Evolutionary conservation across 1,140 invertebrate genomes (phyloP), one percentile per base, ranked within the genome.

Genomic region (Ceratosolen solmsi): DNA sequence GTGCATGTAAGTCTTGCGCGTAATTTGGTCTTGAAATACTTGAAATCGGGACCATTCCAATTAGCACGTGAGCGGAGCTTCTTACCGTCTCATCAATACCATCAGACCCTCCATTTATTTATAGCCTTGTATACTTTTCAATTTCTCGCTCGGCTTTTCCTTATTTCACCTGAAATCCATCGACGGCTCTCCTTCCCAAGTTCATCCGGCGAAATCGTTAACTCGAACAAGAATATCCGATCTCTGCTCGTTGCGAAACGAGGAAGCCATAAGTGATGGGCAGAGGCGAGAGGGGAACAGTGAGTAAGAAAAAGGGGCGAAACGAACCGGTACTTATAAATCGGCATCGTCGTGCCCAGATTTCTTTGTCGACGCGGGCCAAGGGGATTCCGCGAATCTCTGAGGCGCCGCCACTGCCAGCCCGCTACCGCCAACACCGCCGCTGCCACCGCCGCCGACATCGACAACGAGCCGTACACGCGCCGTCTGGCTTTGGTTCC

Each of bases 291-390:
- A 60, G 22, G 17, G 2, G 11, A 22, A 74, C 56, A 73, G 36
- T 60, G 73, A 63, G 22, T 15, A 70, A 74, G 49, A 71, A 36
- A 74, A 75, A 75, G 49, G 68, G 25, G 20, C 33, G 33, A 60
- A 72, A 58, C 36, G 68, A 46, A 25, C 27, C 33, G 77, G 77
- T 79, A 79, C 71, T 71, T 79, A 72, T 73, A 72, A 72, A 79
- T 79, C 78, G 68, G 27, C 71, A 60, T 22, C 36, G 17, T 60
- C 49, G 38, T n/a, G 22, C 51, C 20, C 65, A 27, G 77, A 76
- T 81, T 77, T 77, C 82, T 83, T 83, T 83, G 82, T 81, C 71
- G 60, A 56, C 33, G 25, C 36, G 74, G 79, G 72, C 51, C 60
- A 30, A 60, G 38, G 25, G 13, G 72, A 76, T 81, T 80, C 74